phyloP scores from a whole-genome alignment of 2,113 vertebrate species.

The Colius striatus region DNA sequence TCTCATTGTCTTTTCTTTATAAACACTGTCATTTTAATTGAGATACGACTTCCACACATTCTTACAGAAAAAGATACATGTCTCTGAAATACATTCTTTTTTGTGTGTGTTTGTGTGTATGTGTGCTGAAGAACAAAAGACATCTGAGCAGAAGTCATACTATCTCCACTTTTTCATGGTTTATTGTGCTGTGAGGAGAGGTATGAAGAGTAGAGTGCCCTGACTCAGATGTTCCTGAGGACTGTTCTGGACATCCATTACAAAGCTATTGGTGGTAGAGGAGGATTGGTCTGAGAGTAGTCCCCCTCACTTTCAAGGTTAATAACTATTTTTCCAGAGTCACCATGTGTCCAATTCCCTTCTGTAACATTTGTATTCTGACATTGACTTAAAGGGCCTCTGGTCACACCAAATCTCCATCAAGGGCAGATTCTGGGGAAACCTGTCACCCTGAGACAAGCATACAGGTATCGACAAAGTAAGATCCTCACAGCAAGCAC shows the following conservation, averaged over 20 bases:
- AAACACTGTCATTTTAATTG: constrained; percentile 20
- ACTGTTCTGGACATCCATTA: neutral
- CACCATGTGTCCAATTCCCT: neutral
- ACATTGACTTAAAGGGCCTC: neutral
- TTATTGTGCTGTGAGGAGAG: neutral
- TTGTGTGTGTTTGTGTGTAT: too few relatives aligned
- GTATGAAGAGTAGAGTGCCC: neutral
- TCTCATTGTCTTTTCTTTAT: neutral
- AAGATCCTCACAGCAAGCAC: neutral
- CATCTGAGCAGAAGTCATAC: neutral
- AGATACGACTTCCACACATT: neutral
- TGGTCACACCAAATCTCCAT: neutral
- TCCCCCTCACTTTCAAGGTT: neutral
- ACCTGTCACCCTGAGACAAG: neutral
- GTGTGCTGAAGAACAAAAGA: neutral
- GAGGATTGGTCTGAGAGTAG: neutral
- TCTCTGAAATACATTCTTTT: neutral
- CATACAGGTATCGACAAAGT: neutral
- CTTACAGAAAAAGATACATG: neutral
- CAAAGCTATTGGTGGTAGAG: neutral
- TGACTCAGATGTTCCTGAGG: neutral
- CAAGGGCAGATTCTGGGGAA: neutral
- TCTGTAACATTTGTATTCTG: neutral
- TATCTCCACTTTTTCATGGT: neutral
- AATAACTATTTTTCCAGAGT: neutral